Conservation (phyloP, 2,888 invertebrate species). For the Sisyra nigra region DNA sequence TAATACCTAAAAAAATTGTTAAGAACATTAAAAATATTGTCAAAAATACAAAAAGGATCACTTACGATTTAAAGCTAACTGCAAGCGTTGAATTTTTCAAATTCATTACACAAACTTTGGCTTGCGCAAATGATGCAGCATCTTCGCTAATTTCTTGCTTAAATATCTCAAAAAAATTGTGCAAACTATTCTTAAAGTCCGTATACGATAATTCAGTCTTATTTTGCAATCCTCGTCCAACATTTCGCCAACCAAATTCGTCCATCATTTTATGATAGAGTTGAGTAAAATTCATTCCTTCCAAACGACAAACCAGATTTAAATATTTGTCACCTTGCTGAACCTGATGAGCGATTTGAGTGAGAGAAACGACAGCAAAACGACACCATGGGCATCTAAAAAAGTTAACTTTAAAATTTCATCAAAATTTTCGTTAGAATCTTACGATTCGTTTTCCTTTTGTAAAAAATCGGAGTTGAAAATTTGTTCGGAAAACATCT, state of each 20-base stretch:
- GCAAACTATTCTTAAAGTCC: conserved; percentile 3
- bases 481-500: too few relatives aligned
- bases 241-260: conserved; percentile 36
- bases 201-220: not conserved
- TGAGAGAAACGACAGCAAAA: conserved; percentile 31
- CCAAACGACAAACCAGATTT: conserved; percentile 30
- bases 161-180: not conserved
- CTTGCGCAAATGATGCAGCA: not conserved
- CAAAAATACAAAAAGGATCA: conserved; percentile 14
- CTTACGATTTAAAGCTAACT: conserved; percentile 9
- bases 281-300: conserved; percentile 25
- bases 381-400: conserved; percentile 32
- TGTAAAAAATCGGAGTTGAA: too few relatives aligned
- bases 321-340: conserved; percentile 36
- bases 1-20: not conserved
- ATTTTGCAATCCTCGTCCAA: conserved; percentile 1
- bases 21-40: not conserved
- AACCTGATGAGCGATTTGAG: conserved; percentile 37
- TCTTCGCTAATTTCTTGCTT: not conserved
- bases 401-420: conserved; percentile 2
- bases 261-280: conserved; percentile 27
- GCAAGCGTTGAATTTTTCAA: conserved; percentile 7
- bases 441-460: too few relatives aligned
- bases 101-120: conserved; percentile 9
- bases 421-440: not conserved